Base-by-base conservation (phyloP, 2,888 invertebrate genomes). In the Ctena decussata region DNA sequence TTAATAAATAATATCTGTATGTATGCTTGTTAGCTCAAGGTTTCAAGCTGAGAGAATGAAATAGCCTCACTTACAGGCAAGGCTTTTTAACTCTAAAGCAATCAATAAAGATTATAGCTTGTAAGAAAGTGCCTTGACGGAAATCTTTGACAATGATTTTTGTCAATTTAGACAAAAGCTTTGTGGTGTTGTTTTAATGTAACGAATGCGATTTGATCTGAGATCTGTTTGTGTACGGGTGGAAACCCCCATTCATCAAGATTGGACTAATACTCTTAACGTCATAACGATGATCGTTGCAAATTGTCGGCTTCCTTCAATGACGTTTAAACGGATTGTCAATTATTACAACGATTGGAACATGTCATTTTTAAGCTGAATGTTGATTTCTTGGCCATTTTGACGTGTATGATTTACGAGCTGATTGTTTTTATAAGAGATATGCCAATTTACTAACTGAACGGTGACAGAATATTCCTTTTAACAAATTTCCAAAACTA, bases 221-320 rank as follows among this genome's bases (percentile, higher is more conserved):
- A 65, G 35, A 35, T 65, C 35, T 65, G 35, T 65, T 65, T 65
- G 35, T 35, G 35, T 65, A 71, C 79, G 76, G 44, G 60, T 49
- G 24, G 21, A 70, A 75, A 44, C 0, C 21, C 75, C 74, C 78
- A 75, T 83, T 83, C 46, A 83, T 83, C 82, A 83, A 44, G 41
- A 49, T 77, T 65, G 73, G 49, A 32, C 60, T 72, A 77, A 65
- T 27, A 41, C 46, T 65, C 65, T 65, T 65, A 65, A 65, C 65
- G 65, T 35, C 65, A 32, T 21, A 65, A 35, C 18, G 24, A 65
- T 35, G 65, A 65, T 32, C 8, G 65, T 21, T 35, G 32, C 11
- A 35, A 65, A 65, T 65, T 35, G 35, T 65, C 65, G 35, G 65
- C 65, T 65, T 65, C 32, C 65, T 35, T 35, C 8, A 65, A 65